Percentiles rank a stretch among this genome's conserved stretches.
Evolutionary conservation across 2,113 vertebrate genomes (phyloP).

Genomic region (Otolemur garnettii): DNA sequence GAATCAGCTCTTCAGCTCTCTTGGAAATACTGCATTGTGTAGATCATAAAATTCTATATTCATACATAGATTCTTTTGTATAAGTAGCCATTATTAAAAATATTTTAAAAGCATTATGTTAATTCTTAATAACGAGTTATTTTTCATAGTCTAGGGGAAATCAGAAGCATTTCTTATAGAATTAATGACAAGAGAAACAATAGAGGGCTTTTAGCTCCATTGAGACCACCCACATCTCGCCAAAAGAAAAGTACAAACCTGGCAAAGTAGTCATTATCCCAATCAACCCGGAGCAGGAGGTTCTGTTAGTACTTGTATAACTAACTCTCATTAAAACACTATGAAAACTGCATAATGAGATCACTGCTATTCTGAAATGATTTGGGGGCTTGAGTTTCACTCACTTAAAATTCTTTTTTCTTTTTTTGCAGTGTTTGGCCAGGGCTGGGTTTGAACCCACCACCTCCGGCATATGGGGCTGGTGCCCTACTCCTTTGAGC

Average conservation of each 20-base stretch:
- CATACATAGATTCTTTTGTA: conserved; percentile 61
- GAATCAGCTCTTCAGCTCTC: neutral
- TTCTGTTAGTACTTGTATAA: conserved; percentile 41
- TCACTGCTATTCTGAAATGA: conserved; percentile 47
- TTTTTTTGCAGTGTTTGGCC: too few species aligned
- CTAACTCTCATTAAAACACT: conserved; percentile 59
- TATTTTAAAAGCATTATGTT: conserved; percentile 62
- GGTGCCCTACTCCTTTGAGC: too few species aligned
- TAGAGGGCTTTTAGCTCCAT: conserved; percentile 57
- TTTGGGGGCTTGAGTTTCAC: neutral
- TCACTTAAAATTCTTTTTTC: neutral
- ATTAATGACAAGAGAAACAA: conserved; percentile 69
- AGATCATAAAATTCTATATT: conserved; percentile 52
- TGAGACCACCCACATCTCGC: conserved; percentile 70
- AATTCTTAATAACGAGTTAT: conserved; percentile 73
- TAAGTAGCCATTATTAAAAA: conserved; percentile 42
- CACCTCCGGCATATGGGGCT: too few species aligned
- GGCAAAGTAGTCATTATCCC: conserved; percentile 70
- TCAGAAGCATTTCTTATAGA: conserved; percentile 59
- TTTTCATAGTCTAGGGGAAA: conserved; percentile 70
- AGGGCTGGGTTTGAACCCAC: too few species aligned
- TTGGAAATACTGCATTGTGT: conserved; percentile 20
- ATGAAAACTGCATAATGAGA: conserved; percentile 57
- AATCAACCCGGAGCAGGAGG: conserved; percentile 23
- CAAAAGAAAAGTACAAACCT: conserved; percentile 22